Base-by-base conservation (phyloP, 2,113 vertebrate genomes). In the Jaculus jaculus region DNA sequence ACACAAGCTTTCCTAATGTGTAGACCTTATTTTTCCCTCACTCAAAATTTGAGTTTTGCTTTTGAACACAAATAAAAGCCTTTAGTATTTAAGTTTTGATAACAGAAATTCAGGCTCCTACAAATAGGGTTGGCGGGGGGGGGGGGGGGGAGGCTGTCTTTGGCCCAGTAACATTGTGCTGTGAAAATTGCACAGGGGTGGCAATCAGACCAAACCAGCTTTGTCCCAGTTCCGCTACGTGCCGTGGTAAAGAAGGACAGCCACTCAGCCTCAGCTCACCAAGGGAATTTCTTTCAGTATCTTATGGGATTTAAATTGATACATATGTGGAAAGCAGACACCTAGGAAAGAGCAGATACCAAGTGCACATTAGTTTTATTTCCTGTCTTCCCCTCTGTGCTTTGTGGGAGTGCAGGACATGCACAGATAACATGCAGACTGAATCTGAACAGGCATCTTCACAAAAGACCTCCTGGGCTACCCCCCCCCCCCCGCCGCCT, bases 41-140 rank as follows among this genome's bases (percentile, higher is more conserved):
- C 32, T 90, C 32, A 34, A 71, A 89, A 87, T 68, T n/a, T 79
- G 24, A 84, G 18, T 23, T 91, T 95, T 94, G 54, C 11, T 83
- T 94, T 80, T 24, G 39, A 83, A 87, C 28, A 74, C 23, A 63
- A 91, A 77, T 26, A 21, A 65, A 71, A 94, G 39, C 21, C 32
- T 77, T 72, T 74, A 16, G 23, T 20, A 4, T 87, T 78, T 74
- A 30, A 30, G 6, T 32, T 78, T 82, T 28, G 63, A 16, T 51
- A n/a, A 6, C 1, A 69, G 69, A 82, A 66, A 12, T 74, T 71
- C 0, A 32, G 65, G n/a, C 21, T 9, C 80, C 63, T 47, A 30
- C 32, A 65, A n/a, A 42, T 7, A 26, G 63, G 20, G 32, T 23
- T 2, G 0, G 2, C 7, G 51, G 61, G 13, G 8, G 30, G 3